Evolutionary conservation across 2,888 invertebrate species (phyloP).

Genomic region (Lottia scabra): DNA sequence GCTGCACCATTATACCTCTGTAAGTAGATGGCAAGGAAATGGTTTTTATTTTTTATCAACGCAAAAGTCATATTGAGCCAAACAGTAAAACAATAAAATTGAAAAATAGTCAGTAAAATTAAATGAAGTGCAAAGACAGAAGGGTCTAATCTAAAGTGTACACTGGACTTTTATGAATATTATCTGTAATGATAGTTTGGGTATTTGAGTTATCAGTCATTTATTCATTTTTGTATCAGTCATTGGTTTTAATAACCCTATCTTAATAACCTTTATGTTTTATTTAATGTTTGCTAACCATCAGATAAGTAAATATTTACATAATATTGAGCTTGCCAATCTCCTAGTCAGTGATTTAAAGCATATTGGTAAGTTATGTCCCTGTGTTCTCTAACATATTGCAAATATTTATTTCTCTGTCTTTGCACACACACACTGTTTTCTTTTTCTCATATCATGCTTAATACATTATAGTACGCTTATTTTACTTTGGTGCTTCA

Average conservation of each 20-base stretch:
- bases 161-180: too few species aligned
- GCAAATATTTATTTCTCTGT: not conserved
- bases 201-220: too few species aligned
- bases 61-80: too few species aligned
- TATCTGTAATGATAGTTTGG: too few species aligned
- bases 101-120: not conserved
- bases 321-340: not conserved
- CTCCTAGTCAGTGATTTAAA: not conserved
- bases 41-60: too few species aligned
- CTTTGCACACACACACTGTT: not conserved
- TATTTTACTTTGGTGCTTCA: not conserved
- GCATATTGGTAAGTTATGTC: not conserved
- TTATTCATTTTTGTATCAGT: too few species aligned
- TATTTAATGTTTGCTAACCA: not conserved
- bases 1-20: not conserved
- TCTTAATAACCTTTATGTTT: not conserved
- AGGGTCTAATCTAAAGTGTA: too few species aligned
- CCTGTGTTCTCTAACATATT: not conserved
- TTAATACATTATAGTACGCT: too few species aligned
- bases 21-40: not conserved
- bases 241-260: not conserved
- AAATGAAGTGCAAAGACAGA: too few species aligned
- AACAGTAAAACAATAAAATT: too few species aligned
- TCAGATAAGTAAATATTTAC: conserved; percentile 2
- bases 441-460: not conserved